phyloP scores from a whole-genome alignment of 1,140 invertebrate species.

The Drosophila arizonae region DNA sequence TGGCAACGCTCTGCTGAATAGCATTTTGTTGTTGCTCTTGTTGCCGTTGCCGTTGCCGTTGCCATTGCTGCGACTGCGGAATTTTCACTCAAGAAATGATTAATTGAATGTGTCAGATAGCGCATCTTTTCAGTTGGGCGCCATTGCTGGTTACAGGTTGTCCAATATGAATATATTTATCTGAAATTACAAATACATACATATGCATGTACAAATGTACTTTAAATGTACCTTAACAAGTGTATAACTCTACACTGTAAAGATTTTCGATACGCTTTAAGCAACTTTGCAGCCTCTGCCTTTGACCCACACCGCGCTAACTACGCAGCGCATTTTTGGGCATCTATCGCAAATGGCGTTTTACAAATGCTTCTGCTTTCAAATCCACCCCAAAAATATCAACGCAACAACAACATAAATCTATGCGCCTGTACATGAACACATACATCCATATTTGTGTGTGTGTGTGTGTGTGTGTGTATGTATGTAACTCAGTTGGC shows the following conservation, averaged over 20 bases:
- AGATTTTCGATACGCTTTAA: background rate
- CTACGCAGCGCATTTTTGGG: slow-evolving; percentile 58
- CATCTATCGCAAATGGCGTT: slow-evolving; percentile 57
- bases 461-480: background rate
- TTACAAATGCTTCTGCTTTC: slow-evolving; percentile 37
- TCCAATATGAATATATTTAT: background rate
- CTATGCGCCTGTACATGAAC: slow-evolving; percentile 40
- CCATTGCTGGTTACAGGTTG: slow-evolving; percentile 32
- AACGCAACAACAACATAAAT: slow-evolving; percentile 51
- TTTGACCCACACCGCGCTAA: slow-evolving; percentile 36
- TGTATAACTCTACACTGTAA: background rate
- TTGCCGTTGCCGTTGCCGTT: slow-evolving; percentile 22
- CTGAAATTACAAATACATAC: background rate
- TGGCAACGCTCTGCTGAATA: slow-evolving; percentile 67
- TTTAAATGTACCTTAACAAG: background rate
- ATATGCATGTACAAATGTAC: no score
- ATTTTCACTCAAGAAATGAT: slow-evolving; percentile 77
- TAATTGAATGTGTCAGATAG: slow-evolving; percentile 76
- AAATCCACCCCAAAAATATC: slow-evolving; percentile 68
- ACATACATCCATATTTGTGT: background rate
- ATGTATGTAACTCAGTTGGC: slow-evolving; percentile 10
- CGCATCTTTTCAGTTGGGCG: slow-evolving; percentile 73
- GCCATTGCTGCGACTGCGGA: slow-evolving; percentile 39
- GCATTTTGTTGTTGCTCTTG: slow-evolving; percentile 32
- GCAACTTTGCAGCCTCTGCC: slow-evolving; percentile 4